Base-by-base conservation (phyloP, 2,888 invertebrate species). In the Coelinius sp. region DNA sequence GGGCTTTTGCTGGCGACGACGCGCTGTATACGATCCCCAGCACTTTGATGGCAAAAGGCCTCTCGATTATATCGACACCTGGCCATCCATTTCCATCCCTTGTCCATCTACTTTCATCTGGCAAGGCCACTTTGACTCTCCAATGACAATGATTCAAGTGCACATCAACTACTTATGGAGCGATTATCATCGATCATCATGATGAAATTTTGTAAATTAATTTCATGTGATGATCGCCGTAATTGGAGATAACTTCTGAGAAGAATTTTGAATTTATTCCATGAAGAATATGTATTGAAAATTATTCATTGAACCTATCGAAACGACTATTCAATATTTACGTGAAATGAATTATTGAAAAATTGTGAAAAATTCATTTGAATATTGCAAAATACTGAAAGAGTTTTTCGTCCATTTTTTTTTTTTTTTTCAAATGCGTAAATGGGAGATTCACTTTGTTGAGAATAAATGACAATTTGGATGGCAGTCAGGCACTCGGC, bases 11-110 rank as follows among this genome's bases (percentile, higher is more conserved):
- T n/a, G n/a, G n/a, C 38, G 56, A 71, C 68, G 25, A 25, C 59
- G 22, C 10, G 65, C 67, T 71, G 71, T 74, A 70, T 17, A 70
- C 70, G 67, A 73, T 75, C 77, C 76, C 73, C 73, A 77, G 77
- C 78, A 82, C 86, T 84, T 85, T 83, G 82, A 84, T 80, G 83
- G 80, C 80, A 76, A 78, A 80, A 71, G 75, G 73, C 78, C 77
- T 79, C 83, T 81, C 83, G 82, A 84, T 84, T 83, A 83, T 81
- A 82, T 83, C 81, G 81, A 83, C 82, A 85, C 86, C 85, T 84
- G 81, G 79, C 68, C 20, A 27, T 52, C 24, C 24, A 49, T 35
- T 31, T 14, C 24, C 31, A 62, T 20, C 35, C 22, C 38, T 12
- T 44, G n/a, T 41, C 5, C 56, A 12, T 7, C 31, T 25, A 62